Conservation (phyloP, 2,888 invertebrate species). For the Autographa pulchrina region DNA sequence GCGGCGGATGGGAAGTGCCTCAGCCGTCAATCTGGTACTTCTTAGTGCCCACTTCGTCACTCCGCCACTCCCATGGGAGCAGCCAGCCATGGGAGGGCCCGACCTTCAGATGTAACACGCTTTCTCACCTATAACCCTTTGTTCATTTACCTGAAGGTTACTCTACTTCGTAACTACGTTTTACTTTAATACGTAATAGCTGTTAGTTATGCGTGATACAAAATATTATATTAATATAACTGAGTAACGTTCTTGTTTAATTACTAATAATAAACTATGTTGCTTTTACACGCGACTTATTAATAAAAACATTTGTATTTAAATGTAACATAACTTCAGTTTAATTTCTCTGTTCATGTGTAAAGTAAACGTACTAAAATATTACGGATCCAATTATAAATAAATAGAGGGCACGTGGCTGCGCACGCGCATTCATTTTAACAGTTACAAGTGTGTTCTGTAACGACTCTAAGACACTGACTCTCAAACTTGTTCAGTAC, state of each 20-base stretch:
- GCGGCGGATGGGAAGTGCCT: conserved; percentile 30
- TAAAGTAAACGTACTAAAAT: conserved; percentile 10
- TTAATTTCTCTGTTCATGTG: conserved; percentile 19
- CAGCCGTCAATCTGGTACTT: conserved; percentile 27
- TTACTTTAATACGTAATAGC: conserved; percentile 15
- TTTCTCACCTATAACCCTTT: conserved; percentile 57
- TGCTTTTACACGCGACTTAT: conserved; percentile 34
- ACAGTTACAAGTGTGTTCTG: background rate
- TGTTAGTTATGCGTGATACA: conserved; percentile 26
- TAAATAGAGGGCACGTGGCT: background rate
- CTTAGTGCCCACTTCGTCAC: conserved; percentile 18
- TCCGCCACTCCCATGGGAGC: conserved; percentile 65
- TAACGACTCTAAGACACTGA: background rate
- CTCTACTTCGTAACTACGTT: conserved; percentile 22
- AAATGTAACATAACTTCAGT: conserved; percentile 22
- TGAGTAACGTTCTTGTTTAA: conserved; percentile 39
- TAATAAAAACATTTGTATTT: conserved; percentile 14
- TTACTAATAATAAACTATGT: conserved; percentile 30
- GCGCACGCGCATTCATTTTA: background rate
- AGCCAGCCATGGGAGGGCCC: conserved; percentile 57
- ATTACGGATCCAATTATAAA: conserved; percentile 8
- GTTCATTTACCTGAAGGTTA: conserved; percentile 54
- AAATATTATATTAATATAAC: conserved; percentile 31
- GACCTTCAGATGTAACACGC: conserved; percentile 62
- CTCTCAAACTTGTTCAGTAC: background rate